These are phyloP conservation scores for Mythimna ferrago DNA, from an alignment of 2,888 invertebrate genomes.

Conservation along the genomic window DNA sequence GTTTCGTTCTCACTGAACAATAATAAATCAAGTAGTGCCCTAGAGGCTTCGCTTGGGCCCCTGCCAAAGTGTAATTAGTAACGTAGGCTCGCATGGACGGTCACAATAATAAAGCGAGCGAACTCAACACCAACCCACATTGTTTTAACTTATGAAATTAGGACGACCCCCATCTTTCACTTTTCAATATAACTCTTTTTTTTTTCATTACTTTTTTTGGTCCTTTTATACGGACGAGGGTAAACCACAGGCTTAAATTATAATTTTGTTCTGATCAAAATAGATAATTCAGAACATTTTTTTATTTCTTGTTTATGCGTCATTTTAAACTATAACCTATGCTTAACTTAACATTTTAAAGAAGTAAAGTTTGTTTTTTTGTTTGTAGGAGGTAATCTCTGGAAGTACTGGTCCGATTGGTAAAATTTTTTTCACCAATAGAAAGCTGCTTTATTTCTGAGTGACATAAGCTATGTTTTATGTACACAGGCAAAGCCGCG, in stretches of 20 bases:
- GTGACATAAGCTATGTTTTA: too few relatives aligned
- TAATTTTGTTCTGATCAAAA: conserved; percentile 1
- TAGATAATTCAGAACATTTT: neutral
- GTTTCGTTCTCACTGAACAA: conserved; percentile 82
- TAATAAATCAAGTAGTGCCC: conserved; percentile 85
- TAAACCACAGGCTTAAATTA: conserved; percentile 5
- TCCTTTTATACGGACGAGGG: conserved; percentile 16
- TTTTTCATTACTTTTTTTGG: conserved; percentile 25
- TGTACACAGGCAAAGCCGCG: too few relatives aligned
- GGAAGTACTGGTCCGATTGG: too few relatives aligned
- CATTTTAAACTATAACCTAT: too few relatives aligned
- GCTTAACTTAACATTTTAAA: too few relatives aligned
- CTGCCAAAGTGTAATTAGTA: conserved; percentile 88
- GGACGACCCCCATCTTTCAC: conserved; percentile 68
- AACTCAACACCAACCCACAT: conserved; percentile 76
- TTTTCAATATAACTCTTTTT: conserved; percentile 54
- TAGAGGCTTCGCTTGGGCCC: conserved; percentile 79
- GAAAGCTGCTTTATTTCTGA: too few relatives aligned
- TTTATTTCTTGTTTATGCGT: neutral
- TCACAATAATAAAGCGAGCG: conserved; percentile 80
- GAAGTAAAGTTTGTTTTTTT: too few relatives aligned
- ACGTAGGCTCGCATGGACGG: conserved; percentile 78
- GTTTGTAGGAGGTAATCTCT: too few relatives aligned
- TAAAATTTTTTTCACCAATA: too few relatives aligned
- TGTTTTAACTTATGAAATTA: conserved; percentile 82